A percentile compares a stretch with the other conserved stretches of the same genome.
These are phyloP conservation scores for Rhingia campestris DNA, from an alignment of 2,888 invertebrate species.

Conservation along the genomic window DNA sequence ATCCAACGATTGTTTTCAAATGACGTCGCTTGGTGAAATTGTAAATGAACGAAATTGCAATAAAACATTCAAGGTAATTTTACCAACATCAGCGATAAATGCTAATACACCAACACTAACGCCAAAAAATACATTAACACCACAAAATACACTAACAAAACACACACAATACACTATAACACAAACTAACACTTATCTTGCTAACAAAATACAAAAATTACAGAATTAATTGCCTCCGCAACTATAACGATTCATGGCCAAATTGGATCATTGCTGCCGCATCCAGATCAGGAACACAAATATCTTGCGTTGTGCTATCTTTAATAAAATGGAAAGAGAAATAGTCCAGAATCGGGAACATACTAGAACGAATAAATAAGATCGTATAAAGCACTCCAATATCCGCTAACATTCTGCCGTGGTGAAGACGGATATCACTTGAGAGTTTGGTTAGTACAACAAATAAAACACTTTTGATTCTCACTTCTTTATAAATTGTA, in stretches of 20 bases:
- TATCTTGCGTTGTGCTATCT: not conserved
- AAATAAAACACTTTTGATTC: too few species aligned
- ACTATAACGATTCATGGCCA: slow-evolving; percentile 12
- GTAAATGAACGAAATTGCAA: slow-evolving; percentile 11
- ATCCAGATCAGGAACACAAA: too few species aligned
- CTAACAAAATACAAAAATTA: not conserved
- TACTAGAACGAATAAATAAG: too few species aligned
- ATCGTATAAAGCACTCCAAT: too few species aligned
- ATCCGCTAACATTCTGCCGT: too few species aligned
- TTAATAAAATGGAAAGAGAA: not conserved
- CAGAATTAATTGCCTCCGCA: slow-evolving; percentile 7
- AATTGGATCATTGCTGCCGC: not conserved
- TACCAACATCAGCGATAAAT: not conserved
- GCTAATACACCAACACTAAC: too few species aligned
- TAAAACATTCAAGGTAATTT: slow-evolving; percentile 15
- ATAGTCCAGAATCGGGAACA: too few species aligned
- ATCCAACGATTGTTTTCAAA: not conserved
- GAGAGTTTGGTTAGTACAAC: too few species aligned
- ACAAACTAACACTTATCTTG: not conserved
- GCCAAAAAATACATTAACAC: too few species aligned
- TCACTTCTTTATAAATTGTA: too few species aligned
- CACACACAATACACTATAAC: not conserved
- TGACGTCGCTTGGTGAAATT: slow-evolving; percentile 5
- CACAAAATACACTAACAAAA: not conserved
- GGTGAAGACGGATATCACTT: too few species aligned